Conservation (phyloP, 2,113 vertebrate species). For the Psilopsiagon aymara region DNA sequence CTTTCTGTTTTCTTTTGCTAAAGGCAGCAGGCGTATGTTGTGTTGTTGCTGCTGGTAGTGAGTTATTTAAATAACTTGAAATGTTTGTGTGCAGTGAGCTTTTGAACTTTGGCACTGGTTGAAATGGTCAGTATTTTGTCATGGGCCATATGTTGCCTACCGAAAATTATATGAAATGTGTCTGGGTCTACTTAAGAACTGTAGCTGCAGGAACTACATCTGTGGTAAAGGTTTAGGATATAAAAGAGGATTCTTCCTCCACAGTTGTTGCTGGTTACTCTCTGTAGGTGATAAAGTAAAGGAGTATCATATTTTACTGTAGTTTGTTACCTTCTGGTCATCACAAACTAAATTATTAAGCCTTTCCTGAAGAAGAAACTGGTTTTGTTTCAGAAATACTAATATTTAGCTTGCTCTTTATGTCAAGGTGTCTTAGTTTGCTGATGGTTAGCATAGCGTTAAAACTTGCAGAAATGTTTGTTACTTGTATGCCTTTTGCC, state of each 20-base stretch:
- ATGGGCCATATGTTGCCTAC: background rate
- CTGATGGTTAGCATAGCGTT: background rate
- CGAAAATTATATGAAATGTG: background rate
- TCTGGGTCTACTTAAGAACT: background rate
- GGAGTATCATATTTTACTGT: background rate
- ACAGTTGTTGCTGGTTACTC: background rate
- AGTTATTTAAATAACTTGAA: slow-evolving; percentile 30
- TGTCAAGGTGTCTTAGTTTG: background rate
- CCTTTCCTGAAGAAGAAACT: background rate
- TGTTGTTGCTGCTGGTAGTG: slow-evolving; percentile 42
- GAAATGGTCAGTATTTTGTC: background rate
- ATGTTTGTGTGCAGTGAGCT: background rate
- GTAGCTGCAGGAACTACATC: background rate
- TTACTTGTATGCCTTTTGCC: background rate
- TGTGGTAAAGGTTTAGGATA: background rate
- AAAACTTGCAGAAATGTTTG: background rate
- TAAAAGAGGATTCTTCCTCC: background rate
- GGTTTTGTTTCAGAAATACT: background rate
- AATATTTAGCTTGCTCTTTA: background rate
- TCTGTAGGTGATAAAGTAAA: background rate
- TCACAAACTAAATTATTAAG: background rate
- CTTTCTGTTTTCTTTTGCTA: slow-evolving; percentile 59
- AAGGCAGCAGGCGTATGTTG: slow-evolving; percentile 49
- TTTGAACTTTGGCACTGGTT: slow-evolving; percentile 2
- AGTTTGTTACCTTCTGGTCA: background rate